Base-by-base conservation (phyloP, 2,113 vertebrate species). In the Brachypodius melanocephalos region DNA sequence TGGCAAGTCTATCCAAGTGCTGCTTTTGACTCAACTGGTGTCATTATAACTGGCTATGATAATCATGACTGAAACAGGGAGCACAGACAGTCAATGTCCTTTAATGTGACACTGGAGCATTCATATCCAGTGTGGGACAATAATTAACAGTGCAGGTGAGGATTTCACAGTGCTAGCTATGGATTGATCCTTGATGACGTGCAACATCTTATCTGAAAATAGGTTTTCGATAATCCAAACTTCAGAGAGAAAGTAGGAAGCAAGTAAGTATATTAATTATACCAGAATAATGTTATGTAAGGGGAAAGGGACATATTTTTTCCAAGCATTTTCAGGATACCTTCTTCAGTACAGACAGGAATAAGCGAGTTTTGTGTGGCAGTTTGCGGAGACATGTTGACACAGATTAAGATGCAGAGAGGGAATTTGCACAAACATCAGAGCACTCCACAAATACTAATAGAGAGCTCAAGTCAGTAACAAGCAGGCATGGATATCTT, bases 381-480 rank as follows among this genome's bases (percentile, higher is more conserved):
- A 80, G 45, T 80, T 75, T 91, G 62, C 62, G 65, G 58, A 76
- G 68, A 40, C 32, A 10, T 28, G 29, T 34, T 93, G 65, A 84
- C 57, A 68, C 18, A 81, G 65, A 59, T 1, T 45, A 66, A 69
- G 42, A 63, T 51, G 67, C 46, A 86, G 40, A 86, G 63, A 61
- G 24, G 21, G 54, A 84, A 49, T 66, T 83, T 91, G 14, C 38
- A 90, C 38, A 85, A 55, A 45, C 68, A 57, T 72, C 66, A 69
- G 46, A 89, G 45, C 26, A 36, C 34, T 91, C 45, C 45, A 88
- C 65, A 90, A 94, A 93, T 66, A 63, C 21, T 77, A 55, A 73
- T 5, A 46, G 20, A 78, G 79, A 22, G 7, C 57, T 89, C 75
- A 71, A 85, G 83, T 52, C 71, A 54, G 28, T 69, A 80, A 73